phyloP scores from a whole-genome alignment of 2,797 vertebrate genomes.

The Hylomyscus alleni region DNA sequence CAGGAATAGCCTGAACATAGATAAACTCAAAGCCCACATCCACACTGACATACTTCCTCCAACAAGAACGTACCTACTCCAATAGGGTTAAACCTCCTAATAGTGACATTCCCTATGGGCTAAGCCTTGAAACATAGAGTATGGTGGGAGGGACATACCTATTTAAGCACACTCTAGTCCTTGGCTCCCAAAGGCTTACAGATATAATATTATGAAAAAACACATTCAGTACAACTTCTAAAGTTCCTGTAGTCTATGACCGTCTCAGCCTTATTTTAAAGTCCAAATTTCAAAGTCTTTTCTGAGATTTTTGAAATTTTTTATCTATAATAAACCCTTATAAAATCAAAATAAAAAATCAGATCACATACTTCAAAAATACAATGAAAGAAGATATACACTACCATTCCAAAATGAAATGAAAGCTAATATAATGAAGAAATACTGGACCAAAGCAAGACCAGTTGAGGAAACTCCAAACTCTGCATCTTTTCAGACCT shows the following conservation, averaged over 20 bases:
- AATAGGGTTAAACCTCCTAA: too few species aligned
- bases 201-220: not conserved
- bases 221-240: not conserved
- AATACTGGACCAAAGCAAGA: not conserved
- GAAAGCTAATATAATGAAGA: not conserved
- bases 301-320: not conserved
- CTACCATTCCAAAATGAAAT: not conserved
- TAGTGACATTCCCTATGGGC: too few species aligned
- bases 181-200: not conserved
- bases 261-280: not conserved
- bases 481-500: not conserved
- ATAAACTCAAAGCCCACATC: too few species aligned
- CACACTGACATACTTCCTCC: too few species aligned
- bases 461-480: not conserved
- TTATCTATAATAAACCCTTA: not conserved
- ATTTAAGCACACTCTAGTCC: not conserved
- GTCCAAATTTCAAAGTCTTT: not conserved
- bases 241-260: not conserved
- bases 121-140: not conserved
- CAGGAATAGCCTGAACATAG: too few species aligned
- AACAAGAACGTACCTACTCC: too few species aligned
- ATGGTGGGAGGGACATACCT: not conserved
- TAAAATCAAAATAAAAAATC: not conserved
- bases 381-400: not conserved
- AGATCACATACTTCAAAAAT: not conserved